Percentiles rank a stretch among this genome's conserved stretches.
These are phyloP conservation scores for Meandrusa payeni DNA, from an alignment of 2,888 invertebrate genomes.

Conservation along the genomic window DNA sequence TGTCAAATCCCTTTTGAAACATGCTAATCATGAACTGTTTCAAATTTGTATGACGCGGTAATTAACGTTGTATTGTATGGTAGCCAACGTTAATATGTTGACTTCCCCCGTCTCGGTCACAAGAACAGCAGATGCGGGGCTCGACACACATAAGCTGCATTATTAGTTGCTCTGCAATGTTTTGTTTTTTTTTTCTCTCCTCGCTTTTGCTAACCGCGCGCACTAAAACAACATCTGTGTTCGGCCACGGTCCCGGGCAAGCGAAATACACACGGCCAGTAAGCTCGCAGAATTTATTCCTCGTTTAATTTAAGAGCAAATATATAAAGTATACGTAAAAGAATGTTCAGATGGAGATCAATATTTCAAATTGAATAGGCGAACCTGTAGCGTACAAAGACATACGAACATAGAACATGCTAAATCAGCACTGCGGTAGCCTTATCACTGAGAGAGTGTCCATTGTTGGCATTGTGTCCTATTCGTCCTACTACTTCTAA, in stretches of 20 bases:
- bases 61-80: conserved; percentile 60
- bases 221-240: conserved; percentile 70
- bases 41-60: conserved; percentile 66
- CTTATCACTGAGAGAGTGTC: too few species aligned
- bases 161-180: conserved; percentile 67
- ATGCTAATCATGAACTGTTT: conserved; percentile 36
- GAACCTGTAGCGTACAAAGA: too few species aligned
- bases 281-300: conserved; percentile 19
- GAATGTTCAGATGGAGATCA: conserved; percentile 1
- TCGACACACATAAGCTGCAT: conserved; percentile 60
- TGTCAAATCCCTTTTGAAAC: conserved; percentile 28
- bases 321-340: conserved; percentile 1
- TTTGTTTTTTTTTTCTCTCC: conserved; percentile 50
- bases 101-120: conserved; percentile 58
- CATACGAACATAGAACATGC: too few species aligned
- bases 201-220: conserved; percentile 59
- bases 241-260: conserved; percentile 47
- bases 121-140: conserved; percentile 73
- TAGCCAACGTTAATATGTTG: conserved; percentile 68
- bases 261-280: conserved; percentile 40
- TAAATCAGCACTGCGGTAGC: too few species aligned
- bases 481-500: too few species aligned
- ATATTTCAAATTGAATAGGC: too few species aligned
- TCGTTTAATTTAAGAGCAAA: conserved; percentile 7
- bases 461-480: too few species aligned